Evolutionary conservation across 2,888 invertebrate genomes (phyloP).

Genomic region (Corbicula japonica): DNA sequence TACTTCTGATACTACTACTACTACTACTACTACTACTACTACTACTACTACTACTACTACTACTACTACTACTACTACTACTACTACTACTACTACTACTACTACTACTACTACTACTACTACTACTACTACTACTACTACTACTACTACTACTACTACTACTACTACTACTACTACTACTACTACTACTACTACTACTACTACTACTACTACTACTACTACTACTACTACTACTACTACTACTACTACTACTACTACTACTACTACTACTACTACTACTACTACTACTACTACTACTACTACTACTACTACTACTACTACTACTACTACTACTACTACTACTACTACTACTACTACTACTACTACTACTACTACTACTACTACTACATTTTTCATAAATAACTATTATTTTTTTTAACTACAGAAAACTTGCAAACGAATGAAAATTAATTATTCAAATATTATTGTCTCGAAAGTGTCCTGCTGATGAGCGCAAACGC

Average conservation of each 20-base stretch:
- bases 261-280: slow-evolving; percentile 4
- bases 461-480: too few species aligned
- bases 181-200: slow-evolving; percentile 4
- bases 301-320: slow-evolving; percentile 4
- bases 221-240: slow-evolving; percentile 4
- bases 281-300: slow-evolving; percentile 4
- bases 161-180: slow-evolving; percentile 4
- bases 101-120: slow-evolving; percentile 8
- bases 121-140: slow-evolving; percentile 11
- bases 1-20: too few species aligned
- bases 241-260: slow-evolving; percentile 4
- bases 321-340: slow-evolving; percentile 4
- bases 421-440: too few species aligned
- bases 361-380: slow-evolving; percentile 4
- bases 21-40: slow-evolving; percentile 9
- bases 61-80: slow-evolving; percentile 11
- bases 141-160: slow-evolving; percentile 5
- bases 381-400: too few species aligned
- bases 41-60: slow-evolving; percentile 11
- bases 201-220: slow-evolving; percentile 4
- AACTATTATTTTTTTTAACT: too few species aligned
- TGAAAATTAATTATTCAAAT: too few species aligned
- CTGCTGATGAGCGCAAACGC: too few species aligned
- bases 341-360: slow-evolving; percentile 4
- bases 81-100: slow-evolving; percentile 11